These are phyloP conservation scores for Cryptomyrus ogoouensis DNA, from an alignment of 2,113 vertebrate species.

Conservation along the genomic window DNA sequence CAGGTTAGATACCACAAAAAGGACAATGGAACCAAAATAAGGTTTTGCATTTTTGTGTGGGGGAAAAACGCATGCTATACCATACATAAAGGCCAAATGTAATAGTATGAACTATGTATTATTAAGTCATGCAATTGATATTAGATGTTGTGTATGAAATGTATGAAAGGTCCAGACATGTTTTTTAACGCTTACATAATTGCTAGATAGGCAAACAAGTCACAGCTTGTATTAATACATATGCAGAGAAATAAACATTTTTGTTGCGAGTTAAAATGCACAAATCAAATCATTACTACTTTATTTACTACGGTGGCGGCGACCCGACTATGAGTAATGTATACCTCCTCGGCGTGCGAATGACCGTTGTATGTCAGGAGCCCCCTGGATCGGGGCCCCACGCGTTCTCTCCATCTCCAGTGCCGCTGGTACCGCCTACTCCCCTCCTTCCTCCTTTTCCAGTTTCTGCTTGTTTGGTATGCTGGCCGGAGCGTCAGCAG, in stretches of 20 bases:
- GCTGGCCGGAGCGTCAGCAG: constrained; percentile 59
- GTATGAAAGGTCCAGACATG: background rate
- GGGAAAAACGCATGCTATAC: background rate
- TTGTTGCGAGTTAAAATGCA: background rate
- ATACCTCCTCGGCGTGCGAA: background rate
- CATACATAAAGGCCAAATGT: background rate
- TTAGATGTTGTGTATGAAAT: background rate
- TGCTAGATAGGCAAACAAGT: background rate
- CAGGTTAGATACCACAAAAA: background rate
- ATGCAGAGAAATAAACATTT: background rate
- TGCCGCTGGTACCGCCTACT: background rate
- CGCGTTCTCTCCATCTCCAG: constrained; percentile 32
- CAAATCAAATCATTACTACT: background rate
- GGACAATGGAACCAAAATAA: background rate
- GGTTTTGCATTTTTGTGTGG: background rate
- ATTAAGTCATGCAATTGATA: background rate
- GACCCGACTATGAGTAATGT: background rate
- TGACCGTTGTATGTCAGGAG: constrained; percentile 54
- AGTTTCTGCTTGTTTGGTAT: constrained; percentile 61
- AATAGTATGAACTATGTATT: background rate
- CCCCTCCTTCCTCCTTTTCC: constrained; percentile 18
- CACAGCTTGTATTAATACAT: background rate
- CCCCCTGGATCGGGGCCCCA: constrained; percentile 40
- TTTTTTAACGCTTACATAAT: background rate
- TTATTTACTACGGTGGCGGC: background rate